Conservation (phyloP, 2,797 vertebrate genomes). For the Alectoris magna region DNA sequence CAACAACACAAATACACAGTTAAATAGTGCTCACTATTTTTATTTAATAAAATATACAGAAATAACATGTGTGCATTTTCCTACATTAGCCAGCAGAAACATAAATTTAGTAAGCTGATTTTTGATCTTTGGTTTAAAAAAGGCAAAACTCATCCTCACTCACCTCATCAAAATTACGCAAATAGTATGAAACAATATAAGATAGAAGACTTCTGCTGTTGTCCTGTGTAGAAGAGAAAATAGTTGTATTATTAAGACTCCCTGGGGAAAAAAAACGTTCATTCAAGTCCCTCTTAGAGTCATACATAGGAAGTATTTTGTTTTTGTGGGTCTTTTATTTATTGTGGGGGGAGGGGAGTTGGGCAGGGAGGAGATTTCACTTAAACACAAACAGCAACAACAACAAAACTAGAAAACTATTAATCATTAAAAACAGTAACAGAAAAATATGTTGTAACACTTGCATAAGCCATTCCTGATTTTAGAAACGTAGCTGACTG, state of each 20-base stretch:
- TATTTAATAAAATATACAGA: not conserved
- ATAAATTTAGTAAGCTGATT: not conserved
- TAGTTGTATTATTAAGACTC: not conserved
- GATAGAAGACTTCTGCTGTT: constrained; percentile 91
- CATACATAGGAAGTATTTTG: not conserved
- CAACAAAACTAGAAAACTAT: not conserved
- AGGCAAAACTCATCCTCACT: constrained; percentile 62
- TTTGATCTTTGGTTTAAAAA: not conserved
- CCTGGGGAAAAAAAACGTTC: not conserved
- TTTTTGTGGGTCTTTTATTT: not conserved
- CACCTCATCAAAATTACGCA: constrained; percentile 95
- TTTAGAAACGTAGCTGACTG: not conserved
- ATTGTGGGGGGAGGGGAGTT: too few relatives aligned
- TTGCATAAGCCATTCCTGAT: not conserved
- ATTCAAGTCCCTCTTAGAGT: not conserved
- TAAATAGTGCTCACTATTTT: not conserved
- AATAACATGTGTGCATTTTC: not conserved
- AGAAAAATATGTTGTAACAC: not conserved
- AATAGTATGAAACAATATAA: constrained; percentile 95
- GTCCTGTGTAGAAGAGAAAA: constrained; percentile 82
- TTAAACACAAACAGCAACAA: not conserved
- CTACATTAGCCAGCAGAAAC: not conserved
- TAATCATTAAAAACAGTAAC: not conserved
- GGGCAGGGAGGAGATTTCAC: too few relatives aligned
- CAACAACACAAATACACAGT: not conserved